phyloP scores from a whole-genome alignment of 2,113 vertebrate species.

The Formicarius rufipectus region DNA sequence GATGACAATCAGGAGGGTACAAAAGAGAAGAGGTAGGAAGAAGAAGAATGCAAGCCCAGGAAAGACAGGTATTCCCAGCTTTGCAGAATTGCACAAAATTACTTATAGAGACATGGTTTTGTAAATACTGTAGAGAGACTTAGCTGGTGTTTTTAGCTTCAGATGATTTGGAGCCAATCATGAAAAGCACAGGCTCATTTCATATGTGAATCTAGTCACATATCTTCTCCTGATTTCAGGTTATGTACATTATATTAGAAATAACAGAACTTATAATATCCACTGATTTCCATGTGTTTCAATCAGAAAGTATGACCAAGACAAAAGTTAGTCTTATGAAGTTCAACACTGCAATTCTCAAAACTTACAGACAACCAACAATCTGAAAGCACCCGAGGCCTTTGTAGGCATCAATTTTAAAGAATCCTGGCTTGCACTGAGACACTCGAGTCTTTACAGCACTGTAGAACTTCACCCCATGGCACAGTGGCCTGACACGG shows the following conservation, averaged over 20 bases:
- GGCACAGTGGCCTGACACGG: background rate
- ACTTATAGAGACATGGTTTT: background rate
- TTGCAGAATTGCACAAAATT: background rate
- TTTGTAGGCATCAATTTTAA: background rate
- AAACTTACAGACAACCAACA: background rate
- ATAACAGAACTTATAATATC: background rate
- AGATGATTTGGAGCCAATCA: background rate
- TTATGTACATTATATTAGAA: background rate
- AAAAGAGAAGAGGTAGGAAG: background rate
- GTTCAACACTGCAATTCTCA: background rate
- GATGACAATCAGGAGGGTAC: background rate
- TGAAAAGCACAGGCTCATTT: background rate
- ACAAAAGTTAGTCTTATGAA: background rate
- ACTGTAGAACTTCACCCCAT: background rate
- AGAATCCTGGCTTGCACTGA: background rate
- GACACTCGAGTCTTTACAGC: background rate
- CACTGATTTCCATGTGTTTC: background rate
- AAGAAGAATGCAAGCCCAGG: background rate
- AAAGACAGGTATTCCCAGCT: background rate
- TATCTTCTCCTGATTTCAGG: background rate
- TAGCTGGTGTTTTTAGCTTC: background rate
- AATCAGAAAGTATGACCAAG: background rate
- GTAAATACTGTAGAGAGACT: background rate
- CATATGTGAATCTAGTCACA: background rate
- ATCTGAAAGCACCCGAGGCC: background rate